Percentiles rank a stretch among this genome's conserved stretches.
These are phyloP conservation scores for Pristionchus mayeri DNA, from an alignment of 2,888 invertebrate species.

Conservation along the genomic window DNA sequence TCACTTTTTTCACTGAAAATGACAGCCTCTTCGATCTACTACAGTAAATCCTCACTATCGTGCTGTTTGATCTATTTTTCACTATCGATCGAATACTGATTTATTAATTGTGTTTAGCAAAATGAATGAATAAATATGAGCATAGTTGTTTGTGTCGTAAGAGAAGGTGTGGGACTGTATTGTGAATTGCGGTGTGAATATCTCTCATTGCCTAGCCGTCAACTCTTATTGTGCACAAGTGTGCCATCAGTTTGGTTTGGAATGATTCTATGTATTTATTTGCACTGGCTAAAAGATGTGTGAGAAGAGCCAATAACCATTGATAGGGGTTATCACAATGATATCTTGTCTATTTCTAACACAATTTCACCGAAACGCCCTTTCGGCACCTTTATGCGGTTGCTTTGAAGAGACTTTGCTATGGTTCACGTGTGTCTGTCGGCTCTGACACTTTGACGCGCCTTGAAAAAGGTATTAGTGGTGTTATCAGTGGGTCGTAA, in stretches of 20 bases:
- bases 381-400: not conserved
- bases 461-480: not conserved
- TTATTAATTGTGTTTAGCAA: slow-evolving; percentile 41
- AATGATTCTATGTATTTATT: slow-evolving; percentile 10
- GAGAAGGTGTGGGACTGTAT: not conserved
- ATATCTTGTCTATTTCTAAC: not conserved
- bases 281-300: not conserved
- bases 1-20: not conserved
- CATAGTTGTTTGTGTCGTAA: not conserved
- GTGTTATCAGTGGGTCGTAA: not conserved
- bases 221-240: not conserved
- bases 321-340: slow-evolving; percentile 4
- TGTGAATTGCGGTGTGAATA: not conserved
- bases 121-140: slow-evolving; percentile 37
- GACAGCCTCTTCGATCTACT: not conserved
- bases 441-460: no score
- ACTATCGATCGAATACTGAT: slow-evolving; percentile 24
- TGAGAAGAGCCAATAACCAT: not conserved
- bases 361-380: not conserved
- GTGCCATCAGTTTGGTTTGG: not conserved
- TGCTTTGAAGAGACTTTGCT: not conserved
- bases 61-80: slow-evolving; percentile 8
- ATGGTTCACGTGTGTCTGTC: not conserved
- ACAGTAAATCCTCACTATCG: slow-evolving; percentile 3
- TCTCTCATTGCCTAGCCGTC: not conserved